phyloP scores from a whole-genome alignment of 2,888 invertebrate species.

The Ypsolopha scabrella region DNA sequence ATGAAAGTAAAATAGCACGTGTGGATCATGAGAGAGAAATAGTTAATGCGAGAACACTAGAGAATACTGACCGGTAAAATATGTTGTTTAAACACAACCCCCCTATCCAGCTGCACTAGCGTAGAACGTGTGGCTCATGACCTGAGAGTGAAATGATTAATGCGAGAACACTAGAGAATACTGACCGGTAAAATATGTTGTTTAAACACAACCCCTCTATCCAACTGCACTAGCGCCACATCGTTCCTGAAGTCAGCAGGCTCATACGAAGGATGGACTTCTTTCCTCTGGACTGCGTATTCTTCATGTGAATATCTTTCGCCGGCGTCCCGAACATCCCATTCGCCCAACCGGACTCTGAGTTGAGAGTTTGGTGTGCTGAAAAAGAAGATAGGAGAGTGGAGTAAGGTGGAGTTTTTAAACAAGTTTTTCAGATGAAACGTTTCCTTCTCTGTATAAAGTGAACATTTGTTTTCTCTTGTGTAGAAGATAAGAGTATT shows the following conservation, averaged over 20 bases:
- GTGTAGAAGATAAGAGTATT: no score
- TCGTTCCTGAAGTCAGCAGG: slow-evolving; percentile 89
- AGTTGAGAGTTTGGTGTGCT: slow-evolving; percentile 91
- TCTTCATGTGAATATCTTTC: slow-evolving; percentile 90
- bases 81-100: slow-evolving; percentile 90
- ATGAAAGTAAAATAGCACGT: no score
- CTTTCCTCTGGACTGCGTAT: slow-evolving; percentile 88
- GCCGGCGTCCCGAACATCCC: slow-evolving; percentile 89
- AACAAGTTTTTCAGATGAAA: no score
- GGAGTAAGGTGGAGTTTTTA: neutral
- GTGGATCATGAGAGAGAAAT: neutral
- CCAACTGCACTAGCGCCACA: slow-evolving; percentile 39
- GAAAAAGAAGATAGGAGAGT: slow-evolving; percentile 19
- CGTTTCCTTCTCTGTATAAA: no score
- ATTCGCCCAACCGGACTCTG: slow-evolving; percentile 90
- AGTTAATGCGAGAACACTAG: no score
- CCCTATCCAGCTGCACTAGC: slow-evolving; percentile 68
- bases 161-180: no score
- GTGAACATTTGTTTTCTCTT: no score
- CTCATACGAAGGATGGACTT: slow-evolving; percentile 76
- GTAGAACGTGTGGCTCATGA: no score
- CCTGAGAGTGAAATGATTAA: no score
- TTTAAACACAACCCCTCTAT: slow-evolving; percentile 85
- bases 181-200: slow-evolving; percentile 90
- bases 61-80: slow-evolving; percentile 79